Evolutionary conservation across 2,888 invertebrate genomes (phyloP), one percentile per base, ranked within the genome.

Genomic region (Hedya salicella): DNA sequence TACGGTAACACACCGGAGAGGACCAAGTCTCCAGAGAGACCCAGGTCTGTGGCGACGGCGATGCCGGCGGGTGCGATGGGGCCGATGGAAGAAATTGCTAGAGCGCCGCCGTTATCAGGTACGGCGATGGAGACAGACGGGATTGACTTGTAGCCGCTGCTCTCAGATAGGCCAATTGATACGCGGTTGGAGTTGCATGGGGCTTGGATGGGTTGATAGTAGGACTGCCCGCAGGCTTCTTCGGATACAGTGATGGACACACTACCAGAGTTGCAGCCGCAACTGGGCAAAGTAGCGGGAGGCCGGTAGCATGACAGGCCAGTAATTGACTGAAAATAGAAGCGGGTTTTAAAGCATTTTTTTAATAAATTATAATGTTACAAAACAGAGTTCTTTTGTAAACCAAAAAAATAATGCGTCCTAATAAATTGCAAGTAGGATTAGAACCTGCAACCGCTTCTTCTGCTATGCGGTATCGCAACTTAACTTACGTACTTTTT

Each of bases 31-130:
- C 84, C 84, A 59, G 80, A 78, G 0, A 83, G 73, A n/a, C 75
- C 69, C 46, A 79, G 78, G 30, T 84, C 84, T 8, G 83, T 78
- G 1, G 76, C 63, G 0, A 84, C 71, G 4, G 71, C 70, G 3
- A 85, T 69, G 2, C 82, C 82, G 21, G 68, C 75, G 0, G 83
- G 80, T 2, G 73, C 67, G 16, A 79, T 77, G 0, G 79, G 78
- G 1, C 83, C 82, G 32, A 75, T 66, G 44, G 79, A 78, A 13
- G 73, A 73, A 0, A 80, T 60, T 9, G 50, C 60, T 16, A 61
- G 21, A 17, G 60, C 42, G 3, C 63, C 46, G 6, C 61, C 40
- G 3, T 56, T 56, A 6, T 17, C 25, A 42, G 44, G 17, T 14
- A 42, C 16, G 4, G 17, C 25, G 25, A 25, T 25, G 1, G 25